Percentiles rank a stretch among this genome's conserved stretches.
Evolutionary conservation across 2,888 invertebrate species (phyloP).

Genomic region (Hypercompe scribonia): DNA sequence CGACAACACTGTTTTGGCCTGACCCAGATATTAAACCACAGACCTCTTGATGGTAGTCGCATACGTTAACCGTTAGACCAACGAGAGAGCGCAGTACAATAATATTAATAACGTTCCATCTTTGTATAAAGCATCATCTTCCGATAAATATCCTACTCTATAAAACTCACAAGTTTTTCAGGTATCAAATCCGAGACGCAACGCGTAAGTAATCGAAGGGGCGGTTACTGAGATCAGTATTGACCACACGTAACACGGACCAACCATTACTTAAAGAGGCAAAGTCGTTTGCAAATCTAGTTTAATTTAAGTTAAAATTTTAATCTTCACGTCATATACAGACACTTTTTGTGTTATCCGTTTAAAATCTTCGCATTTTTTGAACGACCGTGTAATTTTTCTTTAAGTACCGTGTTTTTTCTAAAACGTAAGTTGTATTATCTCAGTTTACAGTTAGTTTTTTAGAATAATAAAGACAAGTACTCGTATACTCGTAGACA

Average conservation of each 20-base stretch:
- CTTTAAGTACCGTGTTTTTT: slow-evolving; percentile 5
- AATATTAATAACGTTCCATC: neutral
- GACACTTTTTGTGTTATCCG: neutral
- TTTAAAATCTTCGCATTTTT: neutral
- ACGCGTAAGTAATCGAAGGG: neutral
- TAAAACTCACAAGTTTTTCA: neutral
- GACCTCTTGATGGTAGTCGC: no score
- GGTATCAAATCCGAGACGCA: neutral
- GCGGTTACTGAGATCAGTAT: neutral
- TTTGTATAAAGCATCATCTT: neutral
- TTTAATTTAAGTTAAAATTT: neutral
- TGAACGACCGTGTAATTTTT: slow-evolving; percentile 2
- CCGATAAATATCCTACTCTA: neutral
- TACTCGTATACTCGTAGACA: slow-evolving; percentile 6
- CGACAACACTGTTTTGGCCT: no score
- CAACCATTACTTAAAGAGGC: neutral
- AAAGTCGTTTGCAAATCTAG: neutral
- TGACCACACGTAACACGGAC: neutral
- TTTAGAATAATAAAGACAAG: slow-evolving; percentile 37
- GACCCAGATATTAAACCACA: no score
- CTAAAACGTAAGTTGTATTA: neutral
- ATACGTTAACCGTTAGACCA: no score
- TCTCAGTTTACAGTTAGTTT: slow-evolving; percentile 39
- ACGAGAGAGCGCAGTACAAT: no score
- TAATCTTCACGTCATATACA: neutral